Evolutionary conservation across 1,140 invertebrate genomes (phyloP), one percentile per base, ranked within the genome.

Genomic region (Steinernema feltiae): DNA sequence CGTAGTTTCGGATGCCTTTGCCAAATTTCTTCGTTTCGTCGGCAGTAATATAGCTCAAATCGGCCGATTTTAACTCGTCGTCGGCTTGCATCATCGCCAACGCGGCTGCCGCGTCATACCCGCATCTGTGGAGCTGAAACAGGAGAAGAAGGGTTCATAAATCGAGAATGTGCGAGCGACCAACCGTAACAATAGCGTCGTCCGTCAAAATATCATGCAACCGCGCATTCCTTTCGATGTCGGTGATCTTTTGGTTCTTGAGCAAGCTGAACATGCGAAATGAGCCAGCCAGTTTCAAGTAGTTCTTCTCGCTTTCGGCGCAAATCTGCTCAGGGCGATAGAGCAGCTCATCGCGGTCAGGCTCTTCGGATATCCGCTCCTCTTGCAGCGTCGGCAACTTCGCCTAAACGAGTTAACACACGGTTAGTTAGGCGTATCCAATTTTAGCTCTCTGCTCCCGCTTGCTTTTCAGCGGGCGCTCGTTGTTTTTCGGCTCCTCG

Each of bases 1-100:
- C 97, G 90, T 97, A 96, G 86, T 95, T 94, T 76, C 95, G 90
- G 74, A 99, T 90, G 80, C 97, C 97, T 90, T 98, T 98, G 72
- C 97, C 94, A 90, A 99, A 99, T 80, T 94, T 91, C 90, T 97
- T 97, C 87, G 91, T 75, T 63, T 86, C 84, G 24, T 85, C 84
- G 32, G 76, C 71, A 41, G 70, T 81, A 78, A 85, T 82, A 35
- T 82, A 83, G 48, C 75, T 82, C 21, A 35, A 70, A 35, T 83
- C 80, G 29, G 73, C 70, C 15, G 76, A 71, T n/a, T 80, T 41
- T 24, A 80, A 46, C 48, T 77, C 63, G 46, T 78, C 79, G 71
- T 78, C 76, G 17, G 76, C 77, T 32, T 80, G 73, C 80, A 81
- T 70, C 70, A 63, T 63, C 12, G 53, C 77, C 18, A 80, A 82